A percentile compares a stretch with the other conserved stretches of the same genome.
Evolutionary conservation across 1,140 invertebrate genomes (phyloP).

Genomic region (Chymomyza costata): DNA sequence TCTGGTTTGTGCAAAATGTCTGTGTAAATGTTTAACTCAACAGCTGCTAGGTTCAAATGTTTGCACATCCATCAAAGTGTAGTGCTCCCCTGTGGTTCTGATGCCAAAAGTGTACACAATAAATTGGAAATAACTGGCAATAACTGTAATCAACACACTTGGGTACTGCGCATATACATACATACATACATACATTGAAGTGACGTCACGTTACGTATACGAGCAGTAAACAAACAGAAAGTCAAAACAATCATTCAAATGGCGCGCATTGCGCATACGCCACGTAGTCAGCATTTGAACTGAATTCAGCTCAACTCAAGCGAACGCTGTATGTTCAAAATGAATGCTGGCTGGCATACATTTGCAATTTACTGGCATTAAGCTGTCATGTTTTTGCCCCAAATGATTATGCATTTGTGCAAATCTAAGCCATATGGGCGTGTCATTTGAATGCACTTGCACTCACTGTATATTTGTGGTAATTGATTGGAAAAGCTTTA

Average conservation of each 20-base stretch:
- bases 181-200: background rate
- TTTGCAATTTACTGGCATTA: slow-evolving; percentile 37
- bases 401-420: slow-evolving; percentile 71
- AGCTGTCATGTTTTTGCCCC: slow-evolving; percentile 57
- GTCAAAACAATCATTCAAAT: slow-evolving; percentile 70
- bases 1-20: no score
- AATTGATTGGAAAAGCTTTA: slow-evolving; percentile 65
- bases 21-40: no score
- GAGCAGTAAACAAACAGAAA: slow-evolving; percentile 34
- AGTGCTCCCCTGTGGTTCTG: slow-evolving; percentile 11
- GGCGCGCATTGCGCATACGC: slow-evolving; percentile 51
- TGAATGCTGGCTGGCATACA: slow-evolving; percentile 15
- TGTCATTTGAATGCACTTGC: slow-evolving; percentile 38
- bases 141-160: slow-evolving; percentile 66
- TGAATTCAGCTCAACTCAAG: no score
- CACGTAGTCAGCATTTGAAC: slow-evolving; percentile 50
- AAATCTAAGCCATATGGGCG: slow-evolving; percentile 57
- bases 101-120: slow-evolving; percentile 50
- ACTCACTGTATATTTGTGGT: slow-evolving; percentile 43
- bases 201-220: no score
- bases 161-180: no score
- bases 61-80: no score
- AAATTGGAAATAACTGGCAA: slow-evolving; percentile 65
- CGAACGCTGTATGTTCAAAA: no score
- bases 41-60: no score